Base-by-base conservation (phyloP, 2,888 invertebrate species). In the Cantharis rufa region DNA sequence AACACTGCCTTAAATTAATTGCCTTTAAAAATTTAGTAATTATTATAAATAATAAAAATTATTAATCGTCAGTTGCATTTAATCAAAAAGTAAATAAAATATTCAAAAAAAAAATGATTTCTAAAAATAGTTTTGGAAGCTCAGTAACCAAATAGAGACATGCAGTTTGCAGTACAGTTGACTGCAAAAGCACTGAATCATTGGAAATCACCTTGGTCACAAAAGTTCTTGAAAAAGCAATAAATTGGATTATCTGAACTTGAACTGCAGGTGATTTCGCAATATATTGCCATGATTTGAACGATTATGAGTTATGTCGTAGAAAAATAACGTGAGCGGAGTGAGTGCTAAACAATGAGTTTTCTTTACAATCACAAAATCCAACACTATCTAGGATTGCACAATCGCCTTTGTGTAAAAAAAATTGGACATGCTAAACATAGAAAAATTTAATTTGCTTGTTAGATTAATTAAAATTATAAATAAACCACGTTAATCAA, bases 391-490 rank as follows among this genome's bases (percentile, higher is more conserved):
- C n/a, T 2, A 48, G n/a, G 48, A 7, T 48, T 48, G 48, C 48
- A 48, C 48, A 48, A 48, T 9, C 7, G 7, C n/a, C 5, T 48
- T 13, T 48, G 48, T 48, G 0, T 48, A n/a, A 48, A 48, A 48
- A 5, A n/a, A n/a, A 32, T 32, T 32, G 4, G 13, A 13, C n/a
- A 48, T 48, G 48, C n/a, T 9, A n/a, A 48, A 48, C 5, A n/a
- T 48, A 4, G n/a, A 82, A 80, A 66, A n/a, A 5, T 9, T n/a
- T 48, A 48, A 48, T 48, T 48, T 48, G n/a, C 2, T 48, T 48
- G 48, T 48, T 48, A 48, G 5, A n/a, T n/a, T n/a, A n/a, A 48
- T 48, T 5, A n/a, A 48, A 48, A 48, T 48, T 48, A n/a, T n/a
- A 48, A 48, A 48, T 48, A 48, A n/a, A 7, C 48, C 48, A 48